A percentile compares a stretch with the other conserved stretches of the same genome.
Evolutionary conservation across 2,113 vertebrate genomes (phyloP).

Genomic region (Brachyistius frenatus): DNA sequence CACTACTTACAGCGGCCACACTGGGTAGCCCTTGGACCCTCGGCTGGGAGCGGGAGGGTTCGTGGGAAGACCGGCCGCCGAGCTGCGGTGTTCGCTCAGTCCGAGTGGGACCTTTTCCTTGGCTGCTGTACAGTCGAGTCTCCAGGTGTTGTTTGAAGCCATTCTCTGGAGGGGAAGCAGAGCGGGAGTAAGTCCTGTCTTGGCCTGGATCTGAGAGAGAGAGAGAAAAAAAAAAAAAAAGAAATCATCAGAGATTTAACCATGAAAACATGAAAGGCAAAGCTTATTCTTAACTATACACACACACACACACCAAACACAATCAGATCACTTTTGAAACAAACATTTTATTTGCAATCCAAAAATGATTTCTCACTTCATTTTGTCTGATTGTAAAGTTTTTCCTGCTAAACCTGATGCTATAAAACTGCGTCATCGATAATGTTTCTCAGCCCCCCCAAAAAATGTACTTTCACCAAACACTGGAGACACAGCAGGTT

Average conservation of each 20-base stretch:
- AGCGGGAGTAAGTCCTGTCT: constrained; percentile 85
- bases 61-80: constrained; percentile 68
- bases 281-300: no score
- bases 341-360: no score
- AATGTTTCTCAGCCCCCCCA: constrained; percentile 1
- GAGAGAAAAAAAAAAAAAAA: not conserved
- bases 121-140: constrained; percentile 86
- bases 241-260: no score
- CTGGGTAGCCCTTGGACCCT: constrained; percentile 66
- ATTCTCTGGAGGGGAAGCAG: constrained; percentile 86
- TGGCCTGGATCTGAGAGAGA: constrained; percentile 80
- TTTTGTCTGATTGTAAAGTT: not conserved
- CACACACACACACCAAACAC: no score
- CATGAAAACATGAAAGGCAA: no score
- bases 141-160: constrained; percentile 85
- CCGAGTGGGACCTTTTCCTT: constrained; percentile 87
- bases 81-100: constrained; percentile 76
- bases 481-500: constrained; percentile 13
- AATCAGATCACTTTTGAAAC: no score
- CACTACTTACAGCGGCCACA: constrained; percentile 25
- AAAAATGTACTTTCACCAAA: constrained; percentile 33
- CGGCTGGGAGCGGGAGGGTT: constrained; percentile 56
- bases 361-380: not conserved
- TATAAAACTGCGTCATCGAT: constrained; percentile 26
- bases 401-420: not conserved